Conservation (phyloP, 2,797 vertebrate species). For the Enteromius mattozi region DNA sequence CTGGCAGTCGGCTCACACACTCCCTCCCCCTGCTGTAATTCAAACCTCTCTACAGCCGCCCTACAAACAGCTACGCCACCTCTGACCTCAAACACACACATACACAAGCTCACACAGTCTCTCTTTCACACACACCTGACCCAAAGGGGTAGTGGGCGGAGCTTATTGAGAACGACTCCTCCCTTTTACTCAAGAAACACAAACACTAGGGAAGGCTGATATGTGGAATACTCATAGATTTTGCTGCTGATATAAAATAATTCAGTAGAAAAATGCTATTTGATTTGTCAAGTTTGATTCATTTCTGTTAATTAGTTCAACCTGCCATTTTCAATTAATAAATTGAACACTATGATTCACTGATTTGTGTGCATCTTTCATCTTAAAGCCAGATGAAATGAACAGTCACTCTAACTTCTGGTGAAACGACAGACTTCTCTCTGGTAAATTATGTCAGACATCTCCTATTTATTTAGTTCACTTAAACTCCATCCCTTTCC, state of each 20-base stretch:
- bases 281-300: neutral
- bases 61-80: constrained; percentile 43
- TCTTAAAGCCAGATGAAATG: neutral
- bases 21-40: constrained; percentile 42
- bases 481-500: neutral
- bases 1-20: constrained; percentile 34
- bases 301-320: constrained; percentile 2
- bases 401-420: neutral
- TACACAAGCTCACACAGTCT: neutral
- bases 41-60: constrained; percentile 38
- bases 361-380: neutral
- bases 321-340: neutral
- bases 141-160: neutral
- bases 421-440: neutral
- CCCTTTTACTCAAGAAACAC: neutral
- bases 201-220: neutral
- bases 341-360: neutral
- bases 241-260: too few species aligned
- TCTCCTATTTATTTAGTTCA: neutral
- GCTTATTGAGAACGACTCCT: neutral
- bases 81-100: constrained; percentile 20
- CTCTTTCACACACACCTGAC: neutral
- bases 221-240: too few species aligned
- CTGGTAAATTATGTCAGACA: neutral
- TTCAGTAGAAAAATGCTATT: neutral